These are phyloP conservation scores for Apus apus DNA, from an alignment of 2,113 vertebrate species.

Conservation along the genomic window DNA sequence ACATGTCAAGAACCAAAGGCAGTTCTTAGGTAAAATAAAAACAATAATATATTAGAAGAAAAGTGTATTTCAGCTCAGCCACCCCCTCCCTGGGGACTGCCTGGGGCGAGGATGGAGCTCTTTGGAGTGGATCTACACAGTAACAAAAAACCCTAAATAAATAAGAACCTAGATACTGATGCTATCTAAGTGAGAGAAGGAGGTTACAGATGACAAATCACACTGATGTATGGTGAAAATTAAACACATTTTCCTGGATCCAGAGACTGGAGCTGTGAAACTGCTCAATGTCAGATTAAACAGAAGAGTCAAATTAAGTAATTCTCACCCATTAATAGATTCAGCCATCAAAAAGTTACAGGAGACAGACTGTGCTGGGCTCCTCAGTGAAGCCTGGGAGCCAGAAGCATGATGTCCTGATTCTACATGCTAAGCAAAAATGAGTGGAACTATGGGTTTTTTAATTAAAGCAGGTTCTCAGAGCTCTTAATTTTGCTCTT, in stretches of 20 bases:
- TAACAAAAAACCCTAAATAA: background rate
- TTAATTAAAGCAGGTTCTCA: background rate
- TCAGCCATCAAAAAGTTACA: conserved; percentile 6
- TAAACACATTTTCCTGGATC: background rate
- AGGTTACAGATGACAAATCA: background rate
- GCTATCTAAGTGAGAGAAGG: background rate
- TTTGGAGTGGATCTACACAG: background rate
- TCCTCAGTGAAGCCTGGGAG: background rate
- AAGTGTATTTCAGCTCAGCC: background rate
- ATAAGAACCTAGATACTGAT: background rate
- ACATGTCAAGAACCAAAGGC: background rate
- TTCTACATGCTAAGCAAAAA: background rate
- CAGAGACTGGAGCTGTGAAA: background rate
- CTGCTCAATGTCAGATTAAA: background rate
- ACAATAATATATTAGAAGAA: background rate
- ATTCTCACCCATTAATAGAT: conserved; percentile 15
- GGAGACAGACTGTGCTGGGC: background rate
- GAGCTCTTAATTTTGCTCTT: background rate
- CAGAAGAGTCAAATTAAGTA: background rate
- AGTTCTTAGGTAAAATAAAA: background rate
- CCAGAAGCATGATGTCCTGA: background rate
- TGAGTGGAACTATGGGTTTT: background rate
- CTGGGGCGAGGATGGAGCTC: background rate
- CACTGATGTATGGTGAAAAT: background rate
- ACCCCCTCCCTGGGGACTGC: background rate